Conservation (phyloP, 2,888 invertebrate species). For the Pandemis corylana region DNA sequence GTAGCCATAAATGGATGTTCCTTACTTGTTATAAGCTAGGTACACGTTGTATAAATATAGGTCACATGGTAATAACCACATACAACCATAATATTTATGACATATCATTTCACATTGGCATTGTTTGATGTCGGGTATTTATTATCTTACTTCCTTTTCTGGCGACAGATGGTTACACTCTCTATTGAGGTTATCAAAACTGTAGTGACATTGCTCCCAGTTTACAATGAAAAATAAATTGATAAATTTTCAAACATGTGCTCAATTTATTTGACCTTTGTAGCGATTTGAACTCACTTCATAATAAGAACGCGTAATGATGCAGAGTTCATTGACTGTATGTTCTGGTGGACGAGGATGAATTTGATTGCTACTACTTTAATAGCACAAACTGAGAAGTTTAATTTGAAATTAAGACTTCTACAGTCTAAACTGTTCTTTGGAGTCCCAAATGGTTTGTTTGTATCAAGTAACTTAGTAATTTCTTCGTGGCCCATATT, state of each 20-base stretch:
- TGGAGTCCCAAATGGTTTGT: no score
- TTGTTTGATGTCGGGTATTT: not conserved
- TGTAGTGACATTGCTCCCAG: slow-evolving; percentile 17
- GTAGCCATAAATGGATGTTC: no score
- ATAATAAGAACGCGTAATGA: slow-evolving; percentile 1
- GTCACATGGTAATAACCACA: no score
- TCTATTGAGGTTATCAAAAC: slow-evolving; percentile 6
- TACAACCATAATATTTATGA: not conserved
- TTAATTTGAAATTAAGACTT: no score
- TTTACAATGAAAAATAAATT: not conserved
- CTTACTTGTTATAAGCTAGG: no score
- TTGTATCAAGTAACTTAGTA: no score
- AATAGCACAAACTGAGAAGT: no score
- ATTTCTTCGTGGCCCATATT: no score
- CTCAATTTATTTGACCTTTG: slow-evolving; percentile 33
- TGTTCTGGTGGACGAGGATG: slow-evolving; percentile 5
- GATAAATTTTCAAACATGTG: slow-evolving; percentile 6
- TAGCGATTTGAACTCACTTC: slow-evolving; percentile 5
- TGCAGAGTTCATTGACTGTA: slow-evolving; percentile 15
- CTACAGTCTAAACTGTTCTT: no score
- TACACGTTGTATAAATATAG: no score
- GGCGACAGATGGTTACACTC: not conserved
- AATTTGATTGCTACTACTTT: not conserved
- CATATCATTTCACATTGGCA: not conserved
- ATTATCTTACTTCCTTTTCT: slow-evolving; percentile 29